Evolutionary conservation across 2,113 vertebrate genomes (phyloP).

Genomic region (cattle (Bos taurus)): ARS-UCD2.0 NC_037328.1:141058501-141059000

Average conservation of each 20-base stretch:
- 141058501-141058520: background rate
- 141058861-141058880: accelerated
- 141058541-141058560: background rate
- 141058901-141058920: too few species aligned
- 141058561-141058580: background rate
- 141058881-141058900: background rate
- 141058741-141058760: background rate
- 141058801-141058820: accelerated
- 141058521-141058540: background rate
- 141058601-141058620: background rate
- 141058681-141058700: background rate
- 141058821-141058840: accelerated
- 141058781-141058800: accelerated
- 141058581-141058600: background rate
- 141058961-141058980: background rate
- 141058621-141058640: background rate
- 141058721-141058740: accelerated
- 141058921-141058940: background rate
- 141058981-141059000: accelerated
- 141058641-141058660: background rate
- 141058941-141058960: accelerated
- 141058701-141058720: background rate
- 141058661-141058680: background rate
- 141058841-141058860: background rate
- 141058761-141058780: background rate